Evolutionary conservation across 2,888 invertebrate species (phyloP), one percentile per base, ranked within the genome.

Genomic region (Trissolcus japonicus): DNA sequence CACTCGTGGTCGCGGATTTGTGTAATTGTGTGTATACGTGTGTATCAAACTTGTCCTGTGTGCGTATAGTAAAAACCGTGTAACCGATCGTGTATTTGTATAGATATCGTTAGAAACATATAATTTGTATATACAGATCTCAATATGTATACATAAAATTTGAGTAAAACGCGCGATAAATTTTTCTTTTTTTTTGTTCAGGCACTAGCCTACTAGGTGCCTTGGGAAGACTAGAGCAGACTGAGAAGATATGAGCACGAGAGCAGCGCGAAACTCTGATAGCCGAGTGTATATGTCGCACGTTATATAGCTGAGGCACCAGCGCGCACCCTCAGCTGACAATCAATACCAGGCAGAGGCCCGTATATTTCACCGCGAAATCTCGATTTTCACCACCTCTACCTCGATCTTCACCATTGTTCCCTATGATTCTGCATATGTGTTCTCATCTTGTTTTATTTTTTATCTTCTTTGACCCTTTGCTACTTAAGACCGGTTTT

Each of bases 261-360:
- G 76, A 78, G 75, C 74, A 69, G 67, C 61, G 74, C 69, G 73
- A 72, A 63, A 71, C 74, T 71, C 67, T 59, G 76, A 61, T 66
- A 51, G 21, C 66, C 56, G 35, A 65, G 69, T 71, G 59, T 76
- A 68, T 72, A 74, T 78, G 61, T 80, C 56, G 61, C 66, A 61
- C 59, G 61, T 68, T 76, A 72, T 73, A 76, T 77, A 76, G 76
- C 65, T 65, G 60, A 78, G 78, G 79, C 80, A 80, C 79, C 79
- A 81, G 76, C 84, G 84, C 86, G 82, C 84, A 84, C 83, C 82
- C 84, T 83, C 83, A 73, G 80, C 80, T 79, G 85, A 86, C 86
- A 88, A 88, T 88, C 88, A 88, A 88, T 88, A 88, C 85, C 79
- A 85, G 82, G 83, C 86, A 85, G 82, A 74, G 74, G 84, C 80